phyloP scores from a whole-genome alignment of 1,140 invertebrate species.

The Coelopa frigida region DNA sequence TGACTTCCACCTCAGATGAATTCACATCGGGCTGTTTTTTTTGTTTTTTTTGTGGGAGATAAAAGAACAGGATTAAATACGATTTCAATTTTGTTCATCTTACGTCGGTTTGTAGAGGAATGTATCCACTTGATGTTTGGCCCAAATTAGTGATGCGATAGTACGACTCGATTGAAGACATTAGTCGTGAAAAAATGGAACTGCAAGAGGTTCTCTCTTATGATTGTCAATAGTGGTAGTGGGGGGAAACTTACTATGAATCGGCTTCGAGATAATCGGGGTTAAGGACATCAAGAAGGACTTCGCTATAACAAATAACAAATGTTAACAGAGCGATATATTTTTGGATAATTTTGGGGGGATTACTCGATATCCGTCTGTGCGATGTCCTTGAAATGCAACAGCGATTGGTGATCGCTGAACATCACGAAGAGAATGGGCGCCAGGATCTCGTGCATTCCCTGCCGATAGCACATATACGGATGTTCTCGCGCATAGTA shows the following conservation, averaged over 20 bases:
- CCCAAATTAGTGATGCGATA: slow-evolving; percentile 55
- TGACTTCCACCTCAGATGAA: slow-evolving; percentile 53
- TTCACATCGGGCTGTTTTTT: slow-evolving; percentile 10
- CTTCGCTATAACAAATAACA: slow-evolving; percentile 44
- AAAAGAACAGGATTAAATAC: neutral
- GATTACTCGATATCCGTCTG: slow-evolving; percentile 30
- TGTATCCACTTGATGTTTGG: slow-evolving; percentile 46
- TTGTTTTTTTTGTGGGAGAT: neutral
- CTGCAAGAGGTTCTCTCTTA: slow-evolving; percentile 47
- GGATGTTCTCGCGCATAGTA: slow-evolving; percentile 67
- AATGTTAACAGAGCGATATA: neutral
- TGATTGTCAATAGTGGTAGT: no score
- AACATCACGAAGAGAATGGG: slow-evolving; percentile 68
- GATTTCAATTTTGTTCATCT: neutral
- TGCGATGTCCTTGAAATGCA: slow-evolving; percentile 40
- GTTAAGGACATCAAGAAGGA: slow-evolving; percentile 54
- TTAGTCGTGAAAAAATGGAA: slow-evolving; percentile 63
- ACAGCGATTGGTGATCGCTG: slow-evolving; percentile 61
- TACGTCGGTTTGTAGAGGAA: slow-evolving; percentile 15
- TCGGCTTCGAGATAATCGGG: slow-evolving; percentile 63
- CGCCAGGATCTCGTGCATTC: slow-evolving; percentile 79
- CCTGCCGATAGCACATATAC: slow-evolving; percentile 67
- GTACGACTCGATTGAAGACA: slow-evolving; percentile 64
- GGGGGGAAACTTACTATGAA: slow-evolving; percentile 61
- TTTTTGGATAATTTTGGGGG: slow-evolving; percentile 7